Evolutionary conservation across 2,797 vertebrate species (phyloP), one percentile per base, ranked within the genome.

Genomic region (Mus minutoides): DNA sequence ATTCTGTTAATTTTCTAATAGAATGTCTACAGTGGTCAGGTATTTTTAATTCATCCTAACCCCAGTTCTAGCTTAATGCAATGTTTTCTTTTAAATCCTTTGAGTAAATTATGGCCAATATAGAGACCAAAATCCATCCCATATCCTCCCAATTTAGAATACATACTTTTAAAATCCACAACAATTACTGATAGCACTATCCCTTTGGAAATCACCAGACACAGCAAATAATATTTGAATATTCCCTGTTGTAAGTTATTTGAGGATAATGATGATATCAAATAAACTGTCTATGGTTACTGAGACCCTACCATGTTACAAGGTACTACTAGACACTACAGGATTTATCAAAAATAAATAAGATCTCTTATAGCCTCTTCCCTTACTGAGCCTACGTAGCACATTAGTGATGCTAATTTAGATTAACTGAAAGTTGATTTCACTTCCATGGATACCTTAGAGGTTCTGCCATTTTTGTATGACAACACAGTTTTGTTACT

Each of bases 71-170:
- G 37, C 75, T 96, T 73, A 90, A 56, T 82, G 16, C 46, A 94
- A 85, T 94, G 40, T 69, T 34, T 92, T 3, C 9, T 86, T 71
- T 94, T 85, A 94, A 95, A 94, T 88, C 12, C 21, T 84, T 69
- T 58, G 40, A 76, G 85, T 60, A n/a, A 17, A 89, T 91, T 75
- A 93, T 58, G 31, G 43, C 16, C 54, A 52, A 85, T 40, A 58
- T 90, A 88, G 83, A 6, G 3, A 94, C 7, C 56, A 37, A 88
- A 54, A 1, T 94, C 8, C 26, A 92, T 58, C 5, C 4, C 8
- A 40, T 4, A 90, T n/a, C 31, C 12, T 52, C 21, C 12, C 12
- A n/a, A 16, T 69, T 86, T 52, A 52, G 6, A n/a, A 86, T n/a
- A 86, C 4, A 14, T 73, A 14, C n/a, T 46, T 88, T 80, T 76